phyloP scores from a whole-genome alignment of 2,113 vertebrate species.

The Myotis davidii region DNA sequence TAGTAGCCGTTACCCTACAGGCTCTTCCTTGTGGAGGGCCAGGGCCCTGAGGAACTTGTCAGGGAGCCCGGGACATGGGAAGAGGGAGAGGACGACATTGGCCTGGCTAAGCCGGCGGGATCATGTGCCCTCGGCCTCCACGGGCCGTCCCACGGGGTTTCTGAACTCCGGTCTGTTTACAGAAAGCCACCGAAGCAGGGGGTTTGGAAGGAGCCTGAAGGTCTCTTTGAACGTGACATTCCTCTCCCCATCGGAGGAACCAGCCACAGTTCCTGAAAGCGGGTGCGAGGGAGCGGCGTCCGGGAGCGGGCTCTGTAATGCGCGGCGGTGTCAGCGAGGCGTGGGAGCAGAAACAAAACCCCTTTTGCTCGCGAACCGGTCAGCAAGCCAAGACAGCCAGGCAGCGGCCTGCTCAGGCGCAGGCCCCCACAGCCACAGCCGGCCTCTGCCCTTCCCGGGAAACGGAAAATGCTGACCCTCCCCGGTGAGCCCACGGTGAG shows the following conservation, averaged over 20 bases:
- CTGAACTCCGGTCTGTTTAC: background rate
- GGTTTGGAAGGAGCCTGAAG: background rate
- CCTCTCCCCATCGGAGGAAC: background rate
- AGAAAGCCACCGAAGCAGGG: background rate
- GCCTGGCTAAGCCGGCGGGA: background rate
- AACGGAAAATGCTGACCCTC: background rate
- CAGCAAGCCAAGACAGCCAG: background rate
- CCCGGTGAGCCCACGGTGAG: rapidly evolving
- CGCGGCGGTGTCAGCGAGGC: rapidly evolving
- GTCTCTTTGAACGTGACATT: background rate
- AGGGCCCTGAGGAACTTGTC: background rate
- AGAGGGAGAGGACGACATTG: background rate
- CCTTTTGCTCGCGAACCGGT: rapidly evolving
- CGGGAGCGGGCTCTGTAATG: background rate
- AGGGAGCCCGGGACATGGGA: background rate
- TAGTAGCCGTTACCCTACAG: background rate
- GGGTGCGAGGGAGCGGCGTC: background rate
- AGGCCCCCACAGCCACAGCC: background rate
- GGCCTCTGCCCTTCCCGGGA: background rate
- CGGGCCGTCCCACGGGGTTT: background rate
- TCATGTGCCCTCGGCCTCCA: background rate
- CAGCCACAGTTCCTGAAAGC: background rate
- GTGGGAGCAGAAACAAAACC: rapidly evolving
- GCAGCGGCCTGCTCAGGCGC: background rate
- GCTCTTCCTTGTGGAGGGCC: background rate